Evolutionary conservation across 2,888 invertebrate species (phyloP).

Genomic region (Steromphala cineraria): DNA sequence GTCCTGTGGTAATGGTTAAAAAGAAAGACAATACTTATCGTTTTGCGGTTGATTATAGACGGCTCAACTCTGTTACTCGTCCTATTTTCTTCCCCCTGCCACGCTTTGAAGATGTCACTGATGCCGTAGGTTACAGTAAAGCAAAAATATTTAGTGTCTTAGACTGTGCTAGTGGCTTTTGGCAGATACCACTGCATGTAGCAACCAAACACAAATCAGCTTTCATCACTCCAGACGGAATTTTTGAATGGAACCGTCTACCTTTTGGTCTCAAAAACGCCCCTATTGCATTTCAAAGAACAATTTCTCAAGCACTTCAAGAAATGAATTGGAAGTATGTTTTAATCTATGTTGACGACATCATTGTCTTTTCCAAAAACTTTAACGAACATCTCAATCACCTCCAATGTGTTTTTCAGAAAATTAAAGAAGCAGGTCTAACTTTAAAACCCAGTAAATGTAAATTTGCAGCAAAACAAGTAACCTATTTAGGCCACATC

Average conservation of each 20-base stretch:
- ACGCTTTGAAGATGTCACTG: slow-evolving; percentile 26
- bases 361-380: neutral
- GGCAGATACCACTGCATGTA: slow-evolving; percentile 28
- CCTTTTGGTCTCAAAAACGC: slow-evolving; percentile 25
- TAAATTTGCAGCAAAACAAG: slow-evolving; percentile 25
- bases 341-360: slow-evolving; percentile 27
- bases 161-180: slow-evolving; percentile 28
- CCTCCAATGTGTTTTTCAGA: slow-evolving; percentile 18
- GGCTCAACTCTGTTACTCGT: slow-evolving; percentile 21
- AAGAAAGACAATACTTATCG: slow-evolving; percentile 20
- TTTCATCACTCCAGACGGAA: slow-evolving; percentile 19
- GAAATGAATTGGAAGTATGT: slow-evolving; percentile 23
- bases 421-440: slow-evolving; percentile 6
- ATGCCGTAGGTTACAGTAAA: slow-evolving; percentile 22
- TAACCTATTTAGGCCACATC: slow-evolving; percentile 16
- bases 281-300: slow-evolving; percentile 8
- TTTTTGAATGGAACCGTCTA: slow-evolving; percentile 13
- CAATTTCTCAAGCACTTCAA: slow-evolving; percentile 6
- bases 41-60: slow-evolving; percentile 32
- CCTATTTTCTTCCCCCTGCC: slow-evolving; percentile 24
- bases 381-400: slow-evolving; percentile 25
- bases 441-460: slow-evolving; percentile 30
- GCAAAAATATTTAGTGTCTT: slow-evolving; percentile 24
- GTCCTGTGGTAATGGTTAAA: slow-evolving; percentile 25
- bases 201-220: slow-evolving; percentile 29